Evolutionary conservation across 2,888 invertebrate genomes (phyloP), one percentile per base, ranked within the genome.

Genomic region (Drosophila lutescens): DNA sequence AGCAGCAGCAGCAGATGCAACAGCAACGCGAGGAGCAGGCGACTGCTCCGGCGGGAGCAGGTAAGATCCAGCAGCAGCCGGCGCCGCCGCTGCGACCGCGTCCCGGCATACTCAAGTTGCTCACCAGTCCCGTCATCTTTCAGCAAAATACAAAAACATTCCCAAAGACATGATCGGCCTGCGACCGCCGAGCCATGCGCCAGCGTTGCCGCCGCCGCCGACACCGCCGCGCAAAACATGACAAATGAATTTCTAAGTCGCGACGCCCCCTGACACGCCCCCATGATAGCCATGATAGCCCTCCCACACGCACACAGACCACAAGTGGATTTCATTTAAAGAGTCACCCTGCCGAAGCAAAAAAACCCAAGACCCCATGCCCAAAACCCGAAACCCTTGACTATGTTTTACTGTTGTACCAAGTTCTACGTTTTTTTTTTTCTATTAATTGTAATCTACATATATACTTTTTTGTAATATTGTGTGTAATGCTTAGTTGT

Each of bases 111-210:
- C 88, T 91, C 77, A 92, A 91, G 89, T 90, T 92, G 92, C 86
- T 91, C 74, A 85, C 88, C 78, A 91, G 89, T 91, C 89, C 91
- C 86, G 90, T 91, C 71, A 91, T 91, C 89, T 91, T 91, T 90
- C 91, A 92, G 92, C 91, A 83, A 83, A 83, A 83, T 92, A 92
- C 90, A 91, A 92, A 91, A 92, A 92, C 92, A 92, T 92, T 92
- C 91, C 92, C 90, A 92, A 92, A 91, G 92, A 92, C 89, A 91
- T 92, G 89, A 91, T 76, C 80, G 76, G 71, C 61, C 65, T 70
- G 74, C 73, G 89, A 80, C 89, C 79, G 79, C 55, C 68, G 58
- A 79, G 65, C 71, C 62, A 60, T 56, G 61, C 58, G 54, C 91
- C 92, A 78, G 91, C 92, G 74, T 90, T 91, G 77, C 91, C 49